Evolutionary conservation across 2,113 vertebrate species (phyloP), one percentile per base, ranked within the genome.

Genomic region (Baryphthengus martii): DNA sequence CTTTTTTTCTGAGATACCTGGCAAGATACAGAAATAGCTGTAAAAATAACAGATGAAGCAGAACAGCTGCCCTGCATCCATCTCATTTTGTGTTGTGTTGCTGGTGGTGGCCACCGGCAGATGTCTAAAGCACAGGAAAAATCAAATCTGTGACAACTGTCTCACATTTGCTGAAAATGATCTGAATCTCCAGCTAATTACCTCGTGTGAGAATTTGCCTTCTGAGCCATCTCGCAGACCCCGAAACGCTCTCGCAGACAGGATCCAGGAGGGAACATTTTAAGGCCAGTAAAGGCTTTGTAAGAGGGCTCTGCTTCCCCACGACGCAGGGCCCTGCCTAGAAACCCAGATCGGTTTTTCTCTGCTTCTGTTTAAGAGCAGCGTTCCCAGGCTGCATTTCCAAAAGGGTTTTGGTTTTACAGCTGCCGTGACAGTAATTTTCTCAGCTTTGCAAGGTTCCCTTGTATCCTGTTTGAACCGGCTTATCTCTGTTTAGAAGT

Each of bases 401-500:
- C 85, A 65, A 85, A 80, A 92, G 50, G 11, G 55, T 93, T 95
- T 88, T 49, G 76, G 88, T 94, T 97, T 96, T 91, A 93, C 83
- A 93, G 91, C 90, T 93, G 92, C 95, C 62, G 81, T 19, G 93
- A 95, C 93, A 90, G 82, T 37, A 42, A 90, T 97, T 96, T 97
- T 93, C 83, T 94, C 95, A 77, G 55, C 65, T 91, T 88, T 65
- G 47, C 19, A 8, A 91, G 59, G 89, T 81, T 89, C 93, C 79
- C 76, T 91, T 79, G 63, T 63, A 91, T 97, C 91, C 85, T 90
- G 86, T 84, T 89, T 0, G 3, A 88, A 74, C 77, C 7, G 18
- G 78, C 83, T 95, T 96, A 96, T 96, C 95, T 96, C 94, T 95
- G 85, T 91, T 96, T 85, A 49, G 71, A 80, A 87, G 85, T 29